These are phyloP conservation scores for Anas platyrhynchos DNA, from an alignment of 2,113 vertebrate species.

Conservation along the genomic window DNA sequence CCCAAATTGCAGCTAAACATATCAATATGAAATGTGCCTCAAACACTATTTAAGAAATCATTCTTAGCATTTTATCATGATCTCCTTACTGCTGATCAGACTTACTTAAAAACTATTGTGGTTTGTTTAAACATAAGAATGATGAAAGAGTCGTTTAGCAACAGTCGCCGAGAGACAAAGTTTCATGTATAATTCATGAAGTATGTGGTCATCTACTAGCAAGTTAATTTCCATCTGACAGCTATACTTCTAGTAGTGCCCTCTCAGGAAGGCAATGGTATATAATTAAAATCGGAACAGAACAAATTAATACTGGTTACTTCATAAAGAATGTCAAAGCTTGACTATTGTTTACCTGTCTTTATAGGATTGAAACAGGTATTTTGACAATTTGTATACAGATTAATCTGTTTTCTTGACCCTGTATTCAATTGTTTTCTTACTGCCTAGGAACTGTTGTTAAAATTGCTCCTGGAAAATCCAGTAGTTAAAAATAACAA, in stretches of 20 bases:
- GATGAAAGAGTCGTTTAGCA: slow-evolving; percentile 78
- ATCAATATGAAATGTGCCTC: slow-evolving; percentile 18
- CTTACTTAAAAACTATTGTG: slow-evolving; percentile 75
- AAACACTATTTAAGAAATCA: slow-evolving; percentile 62
- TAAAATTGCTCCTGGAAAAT: slow-evolving; percentile 49
- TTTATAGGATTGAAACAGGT: slow-evolving; percentile 70
- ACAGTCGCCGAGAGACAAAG: slow-evolving; percentile 74
- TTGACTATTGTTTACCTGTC: slow-evolving; percentile 75
- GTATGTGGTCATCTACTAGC: slow-evolving; percentile 75
- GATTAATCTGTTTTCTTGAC: background rate
- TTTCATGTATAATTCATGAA: slow-evolving; percentile 84
- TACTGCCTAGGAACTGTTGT: slow-evolving; percentile 33
- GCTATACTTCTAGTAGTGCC: slow-evolving; percentile 71
- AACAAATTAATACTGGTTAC: slow-evolving; percentile 81
- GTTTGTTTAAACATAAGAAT: slow-evolving; percentile 73
- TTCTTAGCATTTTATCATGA: slow-evolving; percentile 65
- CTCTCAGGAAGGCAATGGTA: slow-evolving; percentile 76
- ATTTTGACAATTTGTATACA: slow-evolving; percentile 57
- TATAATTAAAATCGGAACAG: slow-evolving; percentile 82
- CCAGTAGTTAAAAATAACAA: background rate
- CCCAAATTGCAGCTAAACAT: slow-evolving; percentile 43
- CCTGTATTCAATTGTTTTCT: slow-evolving; percentile 30
- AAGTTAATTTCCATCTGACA: slow-evolving; percentile 82
- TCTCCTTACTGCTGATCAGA: slow-evolving; percentile 73
- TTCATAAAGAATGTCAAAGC: slow-evolving; percentile 78